A percentile compares a stretch with the other conserved stretches of the same genome.
Conservation (phyloP, 2,888 invertebrate species). For the Dolichomitus sp. region DNA sequence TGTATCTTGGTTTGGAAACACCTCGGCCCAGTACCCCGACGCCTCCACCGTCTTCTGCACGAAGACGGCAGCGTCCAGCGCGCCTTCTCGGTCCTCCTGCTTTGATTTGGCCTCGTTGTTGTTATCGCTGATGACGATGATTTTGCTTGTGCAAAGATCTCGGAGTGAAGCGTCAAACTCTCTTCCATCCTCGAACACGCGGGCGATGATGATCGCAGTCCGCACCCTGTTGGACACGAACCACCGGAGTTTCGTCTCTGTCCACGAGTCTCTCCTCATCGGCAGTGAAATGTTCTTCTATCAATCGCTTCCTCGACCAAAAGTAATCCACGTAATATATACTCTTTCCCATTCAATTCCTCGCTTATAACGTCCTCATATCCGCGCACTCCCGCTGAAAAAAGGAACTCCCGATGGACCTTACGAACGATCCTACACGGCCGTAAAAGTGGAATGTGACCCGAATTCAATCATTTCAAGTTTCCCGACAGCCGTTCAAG, state of each 20-base stretch:
- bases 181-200: conserved; percentile 49
- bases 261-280: conserved; percentile 6
- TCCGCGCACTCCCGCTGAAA: not conserved
- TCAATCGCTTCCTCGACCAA: not conserved
- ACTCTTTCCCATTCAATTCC: not conserved
- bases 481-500: conserved; percentile 23
- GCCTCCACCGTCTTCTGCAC: conserved; percentile 40
- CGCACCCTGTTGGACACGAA: conserved; percentile 21
- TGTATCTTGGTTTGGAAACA: not conserved
- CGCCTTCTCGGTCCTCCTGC: not conserved
- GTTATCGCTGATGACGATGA: not conserved
- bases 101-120: not conserved
- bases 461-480: conserved; percentile 14
- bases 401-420: conserved; percentile 6
- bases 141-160: conserved; percentile 17
- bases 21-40: conserved; percentile 6
- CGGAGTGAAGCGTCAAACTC: conserved; percentile 19
- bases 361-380: not conserved
- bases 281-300: conserved; percentile 18
- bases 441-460: conserved; percentile 23
- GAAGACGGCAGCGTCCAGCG: conserved; percentile 47
- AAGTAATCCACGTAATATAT: not conserved
- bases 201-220: not conserved
- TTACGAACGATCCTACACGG: conserved; percentile 11
- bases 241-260: not conserved